Conservation (phyloP, 2,113 vertebrate genomes). For the Camelus dromedarius region DNA sequence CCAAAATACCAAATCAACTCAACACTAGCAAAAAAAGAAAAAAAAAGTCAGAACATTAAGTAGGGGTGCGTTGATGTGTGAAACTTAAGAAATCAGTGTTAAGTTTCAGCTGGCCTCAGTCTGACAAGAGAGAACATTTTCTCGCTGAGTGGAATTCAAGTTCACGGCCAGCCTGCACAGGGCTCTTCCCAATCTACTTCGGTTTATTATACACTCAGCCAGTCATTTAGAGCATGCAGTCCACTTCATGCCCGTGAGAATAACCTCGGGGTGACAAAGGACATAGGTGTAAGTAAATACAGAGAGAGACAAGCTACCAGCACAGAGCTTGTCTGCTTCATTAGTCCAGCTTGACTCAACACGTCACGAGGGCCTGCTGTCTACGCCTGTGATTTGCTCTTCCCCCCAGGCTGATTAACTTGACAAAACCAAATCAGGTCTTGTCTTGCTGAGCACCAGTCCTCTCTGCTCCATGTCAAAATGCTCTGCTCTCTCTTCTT, state of each 20-base stretch:
- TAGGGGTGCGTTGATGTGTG: not conserved
- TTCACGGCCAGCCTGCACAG: not conserved
- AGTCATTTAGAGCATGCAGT: not conserved
- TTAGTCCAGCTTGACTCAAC: constrained; percentile 60
- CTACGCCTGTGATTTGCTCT: constrained; percentile 53
- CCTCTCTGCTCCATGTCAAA: not conserved
- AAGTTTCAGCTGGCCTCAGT: not conserved
- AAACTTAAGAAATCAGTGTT: not conserved
- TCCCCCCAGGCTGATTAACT: constrained; percentile 40
- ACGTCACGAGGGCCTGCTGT: constrained; percentile 40
- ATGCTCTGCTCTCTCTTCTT: not conserved
- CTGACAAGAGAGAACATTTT: not conserved
- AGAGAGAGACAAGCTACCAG: not conserved
- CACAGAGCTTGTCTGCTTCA: constrained; percentile 20
- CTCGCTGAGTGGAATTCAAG: not conserved
- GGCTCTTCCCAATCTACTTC: not conserved
- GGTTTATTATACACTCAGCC: not conserved
- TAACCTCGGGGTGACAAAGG: not conserved
- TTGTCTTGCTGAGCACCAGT: constrained; percentile 19
- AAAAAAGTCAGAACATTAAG: not conserved
- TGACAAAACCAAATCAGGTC: constrained; percentile 47
- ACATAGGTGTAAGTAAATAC: not conserved
- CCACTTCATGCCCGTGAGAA: not conserved
- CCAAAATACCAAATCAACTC: not conserved
- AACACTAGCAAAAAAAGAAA: not conserved